Percentiles rank a stretch among this genome's conserved stretches.
Conservation (phyloP, 2,113 vertebrate genomes). For the Campylomormyrus numenius region DNA sequence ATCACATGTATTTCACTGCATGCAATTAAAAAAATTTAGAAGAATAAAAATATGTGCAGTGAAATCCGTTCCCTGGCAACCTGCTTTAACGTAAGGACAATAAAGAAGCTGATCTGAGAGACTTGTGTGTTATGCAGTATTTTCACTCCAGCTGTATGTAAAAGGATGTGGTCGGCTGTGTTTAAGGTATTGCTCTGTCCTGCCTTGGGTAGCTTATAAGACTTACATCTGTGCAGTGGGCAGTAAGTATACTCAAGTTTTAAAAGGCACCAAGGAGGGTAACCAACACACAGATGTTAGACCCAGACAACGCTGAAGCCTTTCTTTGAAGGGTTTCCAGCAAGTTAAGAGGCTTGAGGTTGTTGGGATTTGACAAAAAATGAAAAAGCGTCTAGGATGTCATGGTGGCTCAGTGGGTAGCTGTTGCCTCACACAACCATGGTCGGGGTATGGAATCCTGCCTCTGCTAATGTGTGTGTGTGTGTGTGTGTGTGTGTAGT, state of each 20-base stretch:
- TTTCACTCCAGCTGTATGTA: slow-evolving; percentile 13
- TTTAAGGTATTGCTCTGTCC: not conserved
- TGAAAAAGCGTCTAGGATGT: not conserved
- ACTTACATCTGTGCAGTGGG: not conserved
- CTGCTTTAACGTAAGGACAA: slow-evolving; percentile 81
- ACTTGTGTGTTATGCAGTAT: slow-evolving; percentile 15
- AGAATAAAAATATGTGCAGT: slow-evolving; percentile 71
- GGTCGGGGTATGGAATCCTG: not conserved
- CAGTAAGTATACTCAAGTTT: not conserved
- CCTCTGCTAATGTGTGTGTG: not conserved
- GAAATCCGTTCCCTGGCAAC: slow-evolving; percentile 72
- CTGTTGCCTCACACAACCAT: not conserved
- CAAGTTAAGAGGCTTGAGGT: not conserved
- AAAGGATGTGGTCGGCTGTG: slow-evolving; percentile 12
- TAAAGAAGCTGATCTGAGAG: slow-evolving; percentile 78
- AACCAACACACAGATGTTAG: not conserved
- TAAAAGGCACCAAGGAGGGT: not conserved
- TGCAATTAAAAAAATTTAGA: slow-evolving; percentile 75
- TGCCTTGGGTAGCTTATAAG: not conserved
- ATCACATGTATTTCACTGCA: slow-evolving; percentile 80
- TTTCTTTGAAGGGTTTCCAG: not conserved
- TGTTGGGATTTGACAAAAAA: not conserved
- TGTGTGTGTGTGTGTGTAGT: not conserved
- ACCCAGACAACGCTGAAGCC: not conserved
- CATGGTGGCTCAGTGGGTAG: not conserved